phyloP scores from a whole-genome alignment of 2,888 invertebrate genomes.

The Pristionchus arcanus region DNA sequence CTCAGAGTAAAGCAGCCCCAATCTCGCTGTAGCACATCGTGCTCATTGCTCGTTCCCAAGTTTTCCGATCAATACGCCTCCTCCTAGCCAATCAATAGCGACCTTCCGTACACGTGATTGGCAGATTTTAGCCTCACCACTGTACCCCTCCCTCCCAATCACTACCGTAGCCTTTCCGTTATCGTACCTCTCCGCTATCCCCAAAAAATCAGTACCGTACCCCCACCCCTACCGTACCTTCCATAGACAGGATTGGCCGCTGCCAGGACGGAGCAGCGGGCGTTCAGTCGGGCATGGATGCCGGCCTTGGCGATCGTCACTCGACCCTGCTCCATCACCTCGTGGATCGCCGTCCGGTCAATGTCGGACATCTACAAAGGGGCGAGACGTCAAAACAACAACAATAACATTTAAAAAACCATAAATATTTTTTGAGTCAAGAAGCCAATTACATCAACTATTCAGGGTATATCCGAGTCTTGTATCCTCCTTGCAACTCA shows the following conservation, averaged over 20 bases:
- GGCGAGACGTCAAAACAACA: neutral
- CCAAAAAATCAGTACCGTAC: no score
- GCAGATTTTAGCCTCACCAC: no score
- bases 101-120: no score
- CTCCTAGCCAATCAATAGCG: no score
- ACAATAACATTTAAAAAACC: no score
- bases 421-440: no score
- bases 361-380: conserved; percentile 95
- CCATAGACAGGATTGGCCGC: conserved; percentile 99
- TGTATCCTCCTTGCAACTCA: no score
- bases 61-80: neutral
- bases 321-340: conserved; percentile 98
- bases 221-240: conserved; percentile 83
- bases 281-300: conserved; percentile 95
- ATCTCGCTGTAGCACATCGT: neutral
- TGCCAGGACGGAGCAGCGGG: conserved; percentile 96
- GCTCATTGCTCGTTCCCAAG: neutral
- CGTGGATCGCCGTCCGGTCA: conserved; percentile 98
- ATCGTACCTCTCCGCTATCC: neutral
- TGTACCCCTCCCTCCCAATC: no score
- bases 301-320: conserved; percentile 98
- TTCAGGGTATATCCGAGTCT: no score
- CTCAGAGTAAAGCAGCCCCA: neutral
- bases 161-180: no score
- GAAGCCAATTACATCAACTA: no score